A percentile compares a stretch with the other conserved stretches of the same genome.
phyloP scores from a whole-genome alignment of 2,797 vertebrate genomes.

The Schizothorax lantsangensis region DNA sequence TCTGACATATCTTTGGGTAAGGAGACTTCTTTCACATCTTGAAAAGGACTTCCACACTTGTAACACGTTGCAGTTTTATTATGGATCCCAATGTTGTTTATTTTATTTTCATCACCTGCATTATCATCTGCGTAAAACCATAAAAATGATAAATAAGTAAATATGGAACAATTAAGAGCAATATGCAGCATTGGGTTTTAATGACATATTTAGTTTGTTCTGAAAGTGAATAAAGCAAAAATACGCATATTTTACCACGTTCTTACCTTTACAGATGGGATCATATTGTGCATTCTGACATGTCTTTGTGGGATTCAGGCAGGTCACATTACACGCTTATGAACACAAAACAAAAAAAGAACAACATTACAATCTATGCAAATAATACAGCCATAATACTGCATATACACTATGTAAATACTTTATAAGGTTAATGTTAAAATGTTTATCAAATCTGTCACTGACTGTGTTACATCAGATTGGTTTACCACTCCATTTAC shows the following conservation, averaged over 20 bases:
- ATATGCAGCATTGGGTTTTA: neutral
- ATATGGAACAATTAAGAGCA: neutral
- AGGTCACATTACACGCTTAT: neutral
- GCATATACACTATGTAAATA: too few species aligned
- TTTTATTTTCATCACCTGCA: neutral
- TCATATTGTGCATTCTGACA: accelerated
- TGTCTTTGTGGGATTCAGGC: neutral
- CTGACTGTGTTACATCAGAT: neutral
- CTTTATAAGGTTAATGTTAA: too few species aligned
- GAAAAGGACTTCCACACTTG: conserved; percentile 49
- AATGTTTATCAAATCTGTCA: too few species aligned
- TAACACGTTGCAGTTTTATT: accelerated
- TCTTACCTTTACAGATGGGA: neutral
- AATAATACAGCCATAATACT: neutral
- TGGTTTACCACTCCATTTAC: neutral
- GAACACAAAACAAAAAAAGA: neutral
- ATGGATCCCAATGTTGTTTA: neutral
- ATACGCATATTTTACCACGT: neutral
- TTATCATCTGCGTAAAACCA: neutral
- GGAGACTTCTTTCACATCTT: accelerated
- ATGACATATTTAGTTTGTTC: neutral
- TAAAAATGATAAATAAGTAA: neutral
- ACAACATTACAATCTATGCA: neutral
- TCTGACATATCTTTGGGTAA: neutral
- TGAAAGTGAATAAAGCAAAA: neutral